Conservation (phyloP, 2,113 vertebrate species). For the Odocoileus hemionus region DNA sequence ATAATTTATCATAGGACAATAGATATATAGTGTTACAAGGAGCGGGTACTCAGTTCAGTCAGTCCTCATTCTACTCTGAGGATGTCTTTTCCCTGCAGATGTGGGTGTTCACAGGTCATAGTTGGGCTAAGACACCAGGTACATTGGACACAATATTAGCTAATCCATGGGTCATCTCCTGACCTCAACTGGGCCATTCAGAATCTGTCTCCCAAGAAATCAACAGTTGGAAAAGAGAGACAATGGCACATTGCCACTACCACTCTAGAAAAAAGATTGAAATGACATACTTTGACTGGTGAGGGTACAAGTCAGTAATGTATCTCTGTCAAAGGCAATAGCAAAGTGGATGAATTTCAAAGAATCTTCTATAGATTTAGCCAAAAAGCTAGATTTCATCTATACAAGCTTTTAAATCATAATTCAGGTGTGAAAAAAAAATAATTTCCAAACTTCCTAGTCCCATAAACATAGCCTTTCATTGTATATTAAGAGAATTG, state of each 20-base stretch:
- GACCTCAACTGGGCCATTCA: not conserved
- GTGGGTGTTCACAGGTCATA: not conserved
- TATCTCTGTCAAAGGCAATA: not conserved
- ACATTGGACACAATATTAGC: not conserved
- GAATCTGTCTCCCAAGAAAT: not conserved
- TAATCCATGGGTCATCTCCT: not conserved
- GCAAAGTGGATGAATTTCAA: not conserved
- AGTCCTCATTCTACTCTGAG: not conserved
- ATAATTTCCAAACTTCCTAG: not conserved
- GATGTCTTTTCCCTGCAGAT: not conserved
- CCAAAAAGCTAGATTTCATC: not conserved
- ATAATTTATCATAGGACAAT: not conserved
- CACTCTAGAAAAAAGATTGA: not conserved
- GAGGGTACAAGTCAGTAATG: not conserved
- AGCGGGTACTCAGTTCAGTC: accelerated
- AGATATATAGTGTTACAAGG: not conserved
- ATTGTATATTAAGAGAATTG: not conserved
- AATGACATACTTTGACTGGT: not conserved
- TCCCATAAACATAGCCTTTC: not conserved
- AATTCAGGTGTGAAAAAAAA: not conserved
- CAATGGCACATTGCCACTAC: not conserved
- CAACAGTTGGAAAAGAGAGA: not conserved
- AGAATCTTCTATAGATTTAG: not conserved
- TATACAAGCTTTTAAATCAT: not conserved
- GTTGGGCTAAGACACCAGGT: not conserved